phyloP scores from a whole-genome alignment of 2,113 vertebrate species.

The Dolichotis patagonum region DNA sequence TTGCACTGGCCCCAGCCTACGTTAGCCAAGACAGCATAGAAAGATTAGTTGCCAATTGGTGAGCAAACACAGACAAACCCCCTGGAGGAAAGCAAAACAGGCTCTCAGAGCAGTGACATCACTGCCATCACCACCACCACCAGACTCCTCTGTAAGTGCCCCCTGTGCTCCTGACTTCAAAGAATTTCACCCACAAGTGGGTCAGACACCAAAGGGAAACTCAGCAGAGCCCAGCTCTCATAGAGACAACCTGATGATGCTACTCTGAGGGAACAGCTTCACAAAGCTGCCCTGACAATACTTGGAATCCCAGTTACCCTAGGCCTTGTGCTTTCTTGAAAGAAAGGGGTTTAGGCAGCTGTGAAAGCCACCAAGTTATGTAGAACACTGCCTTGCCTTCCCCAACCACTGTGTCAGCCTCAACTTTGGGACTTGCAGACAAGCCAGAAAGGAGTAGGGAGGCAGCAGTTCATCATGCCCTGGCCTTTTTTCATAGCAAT shows the following conservation, averaged over 20 bases:
- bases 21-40: conserved; percentile 23
- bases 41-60: background rate
- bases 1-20: background rate
- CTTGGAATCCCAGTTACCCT: conserved; percentile 58
- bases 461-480: background rate
- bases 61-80: background rate
- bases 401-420: background rate
- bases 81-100: conserved; percentile 35
- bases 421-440: background rate
- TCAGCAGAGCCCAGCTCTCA: conserved; percentile 54
- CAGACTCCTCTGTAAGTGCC: background rate
- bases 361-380: conserved; percentile 46
- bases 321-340: conserved; percentile 62
- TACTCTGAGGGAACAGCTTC: background rate
- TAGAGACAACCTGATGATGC: conserved; percentile 47
- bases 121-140: background rate
- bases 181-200: conserved; percentile 70
- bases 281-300: conserved; percentile 42
- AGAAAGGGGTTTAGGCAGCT: background rate
- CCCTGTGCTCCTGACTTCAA: conserved; percentile 37
- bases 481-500: background rate
- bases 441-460: background rate
- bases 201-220: conserved; percentile 66
- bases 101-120: conserved; percentile 22
- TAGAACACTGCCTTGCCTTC: conserved; percentile 16